phyloP scores from a whole-genome alignment of 2,113 vertebrate genomes.

The Parus major region DNA sequence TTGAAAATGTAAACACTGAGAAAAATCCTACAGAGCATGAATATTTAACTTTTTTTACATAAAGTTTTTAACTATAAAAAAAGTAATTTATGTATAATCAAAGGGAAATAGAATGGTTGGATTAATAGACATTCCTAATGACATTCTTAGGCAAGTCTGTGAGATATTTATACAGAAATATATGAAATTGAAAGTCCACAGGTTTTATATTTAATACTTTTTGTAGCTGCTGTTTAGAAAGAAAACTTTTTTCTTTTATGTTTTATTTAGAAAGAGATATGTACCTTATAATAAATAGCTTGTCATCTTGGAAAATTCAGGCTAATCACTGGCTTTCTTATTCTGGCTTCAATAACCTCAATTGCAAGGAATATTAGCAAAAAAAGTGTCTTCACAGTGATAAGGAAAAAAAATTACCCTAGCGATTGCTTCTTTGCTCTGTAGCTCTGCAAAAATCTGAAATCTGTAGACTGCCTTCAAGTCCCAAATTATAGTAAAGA shows the following conservation, averaged over 20 bases:
- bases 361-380: not conserved
- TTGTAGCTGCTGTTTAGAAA: not conserved
- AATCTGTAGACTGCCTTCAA: not conserved
- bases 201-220: not conserved
- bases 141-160: not conserved
- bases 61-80: constrained; percentile 3
- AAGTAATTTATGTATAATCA: constrained; percentile 3
- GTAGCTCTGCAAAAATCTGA: not conserved
- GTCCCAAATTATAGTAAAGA: not conserved
- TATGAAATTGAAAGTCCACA: not conserved
- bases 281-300: not conserved
- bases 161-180: constrained; percentile 1
- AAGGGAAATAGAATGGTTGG: not conserved
- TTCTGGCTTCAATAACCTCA: not conserved
- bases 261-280: not conserved
- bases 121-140: not conserved
- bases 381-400: not conserved
- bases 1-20: constrained; percentile 30
- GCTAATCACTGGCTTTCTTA: not conserved
- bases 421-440: not conserved
- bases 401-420: not conserved
- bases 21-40: constrained; percentile 8
- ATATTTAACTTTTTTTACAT: constrained; percentile 30
- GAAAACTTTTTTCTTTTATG: not conserved
- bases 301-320: not conserved